Evolutionary conservation across 1,140 invertebrate genomes (phyloP).

Genomic region (Diabrotica undecimpunctata): DNA sequence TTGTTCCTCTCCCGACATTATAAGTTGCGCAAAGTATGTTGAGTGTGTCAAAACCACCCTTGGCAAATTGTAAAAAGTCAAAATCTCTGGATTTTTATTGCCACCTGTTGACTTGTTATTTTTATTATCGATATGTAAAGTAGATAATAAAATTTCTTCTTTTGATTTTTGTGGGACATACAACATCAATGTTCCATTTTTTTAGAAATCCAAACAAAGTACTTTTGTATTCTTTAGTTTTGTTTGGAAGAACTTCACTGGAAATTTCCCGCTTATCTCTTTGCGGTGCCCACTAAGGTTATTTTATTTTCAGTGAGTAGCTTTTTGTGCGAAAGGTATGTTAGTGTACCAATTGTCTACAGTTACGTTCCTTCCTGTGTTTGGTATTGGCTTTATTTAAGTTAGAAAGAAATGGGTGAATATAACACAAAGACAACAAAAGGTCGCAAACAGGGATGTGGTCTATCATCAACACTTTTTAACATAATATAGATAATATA

Average conservation of each 20-base stretch:
- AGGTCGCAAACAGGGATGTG: too few species aligned
- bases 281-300: conserved; percentile 18
- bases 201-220: conserved; percentile 15
- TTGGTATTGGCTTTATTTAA: conserved; percentile 15
- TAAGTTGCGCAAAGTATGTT: too few species aligned
- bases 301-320: conserved; percentile 6
- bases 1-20: too few species aligned
- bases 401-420: too few species aligned
- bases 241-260: conserved; percentile 8
- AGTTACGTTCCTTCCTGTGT: conserved; percentile 19
- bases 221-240: background rate
- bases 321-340: too few species aligned
- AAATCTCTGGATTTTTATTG: too few species aligned
- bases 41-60: too few species aligned
- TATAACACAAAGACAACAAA: too few species aligned
- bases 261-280: conserved; percentile 19
- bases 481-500: too few species aligned
- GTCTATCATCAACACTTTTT: too few species aligned
- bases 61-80: too few species aligned
- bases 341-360: conserved; percentile 19
- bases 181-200: conserved; percentile 13
- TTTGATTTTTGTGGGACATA: conserved; percentile 31
- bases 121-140: conserved; percentile 35
- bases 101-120: background rate
- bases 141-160: conserved; percentile 38